Percentiles rank a stretch among this genome's conserved stretches.
Conservation (phyloP, 2,888 invertebrate species). For the Ormyrus rosae region DNA sequence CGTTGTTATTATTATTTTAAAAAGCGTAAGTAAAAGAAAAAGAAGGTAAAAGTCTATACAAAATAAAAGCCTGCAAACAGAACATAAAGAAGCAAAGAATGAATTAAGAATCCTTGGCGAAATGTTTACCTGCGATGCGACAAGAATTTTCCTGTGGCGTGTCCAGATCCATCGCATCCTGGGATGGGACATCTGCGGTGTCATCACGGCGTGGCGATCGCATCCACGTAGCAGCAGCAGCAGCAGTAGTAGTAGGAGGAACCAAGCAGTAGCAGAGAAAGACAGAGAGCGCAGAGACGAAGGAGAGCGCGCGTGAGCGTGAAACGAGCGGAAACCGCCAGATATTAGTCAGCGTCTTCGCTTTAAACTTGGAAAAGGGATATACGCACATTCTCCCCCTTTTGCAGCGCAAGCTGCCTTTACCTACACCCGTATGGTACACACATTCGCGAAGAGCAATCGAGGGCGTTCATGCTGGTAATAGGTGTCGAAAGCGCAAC, state of each 20-base stretch:
- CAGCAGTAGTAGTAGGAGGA: slow-evolving; percentile 25
- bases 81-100: too few species aligned
- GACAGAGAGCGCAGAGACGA: slow-evolving; percentile 39
- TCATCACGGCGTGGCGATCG: neutral
- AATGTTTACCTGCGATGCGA: slow-evolving; percentile 93
- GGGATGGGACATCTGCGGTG: slow-evolving; percentile 90
- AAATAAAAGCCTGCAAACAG: too few species aligned
- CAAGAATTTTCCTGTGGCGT: slow-evolving; percentile 98
- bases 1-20: too few species aligned
- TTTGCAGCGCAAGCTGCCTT: slow-evolving; percentile 26
- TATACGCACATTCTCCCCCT: slow-evolving; percentile 2
- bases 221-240: slow-evolving; percentile 18
- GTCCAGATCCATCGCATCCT: slow-evolving; percentile 98
- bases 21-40: too few species aligned
- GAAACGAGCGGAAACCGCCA: slow-evolving; percentile 74
- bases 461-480: slow-evolving; percentile 51
- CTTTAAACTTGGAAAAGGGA: slow-evolving; percentile 59
- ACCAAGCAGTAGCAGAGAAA: slow-evolving; percentile 5
- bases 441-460: slow-evolving; percentile 40
- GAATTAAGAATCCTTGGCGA: neutral
- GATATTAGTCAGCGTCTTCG: slow-evolving; percentile 75
- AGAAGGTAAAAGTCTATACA: too few species aligned
- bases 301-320: slow-evolving; percentile 66
- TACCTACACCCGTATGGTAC: slow-evolving; percentile 3
- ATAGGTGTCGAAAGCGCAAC: slow-evolving; percentile 41